Base-by-base conservation (phyloP, 1,140 invertebrate genomes). In the Proales similis region DNA sequence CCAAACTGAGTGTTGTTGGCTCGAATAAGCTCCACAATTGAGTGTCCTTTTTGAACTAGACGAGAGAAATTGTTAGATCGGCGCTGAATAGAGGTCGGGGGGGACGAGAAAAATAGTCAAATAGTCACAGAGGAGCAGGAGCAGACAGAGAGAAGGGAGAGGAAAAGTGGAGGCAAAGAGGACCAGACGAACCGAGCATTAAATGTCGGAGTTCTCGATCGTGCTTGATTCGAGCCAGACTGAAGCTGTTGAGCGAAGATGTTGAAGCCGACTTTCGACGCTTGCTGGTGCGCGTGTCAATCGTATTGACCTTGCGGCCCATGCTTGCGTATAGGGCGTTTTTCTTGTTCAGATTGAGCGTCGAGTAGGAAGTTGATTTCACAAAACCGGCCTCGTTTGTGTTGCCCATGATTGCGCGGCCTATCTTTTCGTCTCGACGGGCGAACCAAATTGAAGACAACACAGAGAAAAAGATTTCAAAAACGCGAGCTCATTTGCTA, bases 41-140 rank as follows among this genome's bases (percentile, higher is more conserved):
- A 57, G 32, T 57, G 45, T 42, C 51, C 51, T 57, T 57, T 57
- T 57, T 57, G 51, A 26, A 57, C 51, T 57, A 32, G 14, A 57
- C 39, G 30, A 19, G 19, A 42, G 45, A 57, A 57, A 57, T 42
- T 29, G 26, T 39, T 36, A 39, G 26, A n/a, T 53, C 27, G 42
- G 14, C 24, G 29, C 24, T 39, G 7, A 11, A 53, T 36, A 17
- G 38, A 49, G 27, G n/a, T 53, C 24, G 42, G 33, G 22, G 26
- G 32, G 42, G 42, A 53, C 29, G 49, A 53, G 42, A 27, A 36
- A 11, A 6, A 39, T 20, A 12, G 27, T 42, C 20, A 32, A 3
- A 42, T 42, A 42, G 45, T 42, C 36, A 24, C 39, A 19, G 30
- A 24, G 45, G 45, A 42, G 20, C 51, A 36, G n/a, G n/a, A n/a